Conservation (phyloP, 2,797 vertebrate genomes). For the Syngnathus acus region DNA sequence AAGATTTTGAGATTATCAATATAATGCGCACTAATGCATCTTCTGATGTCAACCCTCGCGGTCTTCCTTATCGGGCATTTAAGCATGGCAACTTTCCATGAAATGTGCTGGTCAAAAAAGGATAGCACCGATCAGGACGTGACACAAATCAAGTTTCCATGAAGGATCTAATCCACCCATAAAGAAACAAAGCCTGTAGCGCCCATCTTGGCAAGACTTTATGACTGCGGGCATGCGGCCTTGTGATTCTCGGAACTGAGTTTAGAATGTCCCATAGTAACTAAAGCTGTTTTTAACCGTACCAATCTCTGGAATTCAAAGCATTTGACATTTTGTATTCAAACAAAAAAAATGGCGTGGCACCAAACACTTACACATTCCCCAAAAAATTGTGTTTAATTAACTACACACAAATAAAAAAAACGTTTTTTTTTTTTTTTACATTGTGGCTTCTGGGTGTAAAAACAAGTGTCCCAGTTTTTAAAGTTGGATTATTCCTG, state of each 20-base stretch:
- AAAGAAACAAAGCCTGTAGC: not conserved
- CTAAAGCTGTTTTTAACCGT: not conserved
- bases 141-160: not conserved
- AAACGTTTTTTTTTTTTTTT: not conserved
- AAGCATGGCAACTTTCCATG: conserved; percentile 9
- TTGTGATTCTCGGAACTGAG: not conserved
- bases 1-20: conserved; percentile 55
- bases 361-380: no score
- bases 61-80: conserved; percentile 32
- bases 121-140: not conserved
- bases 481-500: not conserved
- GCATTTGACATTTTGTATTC: no score
- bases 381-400: no score
- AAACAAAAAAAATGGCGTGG: no score
- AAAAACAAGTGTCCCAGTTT: no score
- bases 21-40: conserved; percentile 64
- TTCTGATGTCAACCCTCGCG: conserved; percentile 44
- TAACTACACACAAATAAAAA: no score
- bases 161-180: not conserved
- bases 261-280: not conserved
- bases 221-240: not conserved
- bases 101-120: not conserved
- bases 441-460: not conserved
- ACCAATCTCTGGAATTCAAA: no score
- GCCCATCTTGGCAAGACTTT: not conserved